Evolutionary conservation across 2,113 vertebrate species (phyloP), one percentile per base, ranked within the genome.

Genomic region (Chaetodon auriga): DNA sequence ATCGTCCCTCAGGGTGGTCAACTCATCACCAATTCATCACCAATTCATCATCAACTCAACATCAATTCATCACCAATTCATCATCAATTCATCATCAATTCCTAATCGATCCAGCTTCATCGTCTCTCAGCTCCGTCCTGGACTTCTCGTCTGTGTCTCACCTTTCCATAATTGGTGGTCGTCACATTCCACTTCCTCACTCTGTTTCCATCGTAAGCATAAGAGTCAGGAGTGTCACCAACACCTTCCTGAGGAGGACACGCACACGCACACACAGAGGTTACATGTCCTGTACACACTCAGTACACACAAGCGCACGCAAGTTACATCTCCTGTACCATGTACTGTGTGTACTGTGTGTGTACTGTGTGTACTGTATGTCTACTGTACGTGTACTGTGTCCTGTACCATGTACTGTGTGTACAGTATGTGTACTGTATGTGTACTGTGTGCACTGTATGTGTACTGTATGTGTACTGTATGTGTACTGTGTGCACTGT

Each of bases 171-270:
- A 90, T 98, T 99, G 0, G 97, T 99, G 0, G 98, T 99, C 0
- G 98, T 99, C 77, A 99, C 97, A 0, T 99, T 99, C 98, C 98
- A 99, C 89, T 99, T 99, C 81, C 98, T 95, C 13, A 99, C 98
- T 72, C 98, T 87, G 95, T 99, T 99, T 11, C 98, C 98, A 11
- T 99, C 97, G 0, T 99, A 99, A 0, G 98, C 98, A 0, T 99
- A 99, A 0, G 98, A 99, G 86, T 99, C 97, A 0, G 97, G 97
- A 0, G 98, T 99, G 87, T 99, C 98, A 5, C 98, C 98, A 7
- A 98, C 98, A 0, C 98, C 98, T 75, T 99, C 98, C 98, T 99
- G 87, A 84, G 3, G 74, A 15, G 15, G 21, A 15, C n/a, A 25
- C 12, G 54, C 23, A 36, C 15, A 51, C 16, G 19, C 15, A 51